Base-by-base conservation (phyloP, 2,888 invertebrate species). In the Muschampia staudingeri region DNA sequence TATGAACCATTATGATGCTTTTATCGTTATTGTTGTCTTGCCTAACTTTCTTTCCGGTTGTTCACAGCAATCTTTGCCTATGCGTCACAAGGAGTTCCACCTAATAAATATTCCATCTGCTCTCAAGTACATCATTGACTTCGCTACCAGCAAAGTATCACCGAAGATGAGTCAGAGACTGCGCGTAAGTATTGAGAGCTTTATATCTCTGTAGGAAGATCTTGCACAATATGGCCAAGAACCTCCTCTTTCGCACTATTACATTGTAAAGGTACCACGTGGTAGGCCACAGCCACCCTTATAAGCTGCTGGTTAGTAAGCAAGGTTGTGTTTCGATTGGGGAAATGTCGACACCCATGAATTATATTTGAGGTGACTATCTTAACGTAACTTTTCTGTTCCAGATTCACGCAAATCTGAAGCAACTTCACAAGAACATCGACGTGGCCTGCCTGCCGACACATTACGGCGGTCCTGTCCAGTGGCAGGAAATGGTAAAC, bases 11-110 rank as follows among this genome's bases (percentile, higher is more conserved):
- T 25, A 25, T 25, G 25, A 25, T 25, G 25, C 25, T 25, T 25
- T 25, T 25, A 25, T 25, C 25, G 25, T 25, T 25, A 25, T 25
- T 25, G 25, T 25, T 25, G 25, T 25, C 25, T 25, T 25, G 4
- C 48, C 12, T 16, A 16, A 12, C n/a, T 7, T 16, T 16, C 3
- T 34, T 12, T 67, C 67, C 14, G 67, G 14, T 67, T 34, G 14
- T 25, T 52, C 71, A 25, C 94, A 98, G 98, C 98, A 98, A 97
- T 98, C 98, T 0, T 86, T 98, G 83, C 98, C 99, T 9, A 97
- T 98, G 97, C 97, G 98, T 19, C 98, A 98, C 94, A 98, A 98
- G 93, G 98, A 98, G 90, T 97, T 98, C 67, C 98, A 98, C 91
- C 94, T 98, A 82, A 93, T 98, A 52, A 98, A 98, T 91, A 95